Percentiles rank a stretch among this genome's conserved stretches.
Evolutionary conservation across 1,140 invertebrate genomes (phyloP).

Genomic region (Calephelis nemesis): DNA sequence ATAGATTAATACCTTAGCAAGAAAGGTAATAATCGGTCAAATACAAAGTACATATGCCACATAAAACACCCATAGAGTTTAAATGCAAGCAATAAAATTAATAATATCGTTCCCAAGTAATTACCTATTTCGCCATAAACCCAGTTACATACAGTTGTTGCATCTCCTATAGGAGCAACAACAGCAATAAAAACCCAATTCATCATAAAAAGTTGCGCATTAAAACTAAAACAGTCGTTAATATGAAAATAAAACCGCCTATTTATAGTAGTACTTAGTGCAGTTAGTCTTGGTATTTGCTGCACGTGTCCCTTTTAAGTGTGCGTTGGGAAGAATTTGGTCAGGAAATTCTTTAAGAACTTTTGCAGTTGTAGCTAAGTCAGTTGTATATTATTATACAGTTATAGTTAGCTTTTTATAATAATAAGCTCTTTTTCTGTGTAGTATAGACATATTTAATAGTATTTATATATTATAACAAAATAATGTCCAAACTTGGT

Average conservation of each 20-base stretch:
- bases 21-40: neutral
- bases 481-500: too few relatives aligned
- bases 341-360: neutral
- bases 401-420: too few relatives aligned
- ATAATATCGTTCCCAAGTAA: constrained; percentile 32
- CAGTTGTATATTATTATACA: too few relatives aligned
- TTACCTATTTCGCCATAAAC: constrained; percentile 43
- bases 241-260: constrained; percentile 66
- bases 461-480: too few relatives aligned
- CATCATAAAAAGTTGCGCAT: constrained; percentile 73
- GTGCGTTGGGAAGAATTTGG: neutral
- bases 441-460: too few relatives aligned
- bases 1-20: too few relatives aligned
- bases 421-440: too few relatives aligned
- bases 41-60: constrained; percentile 4
- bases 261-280: constrained; percentile 56
- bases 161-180: constrained; percentile 42
- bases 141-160: constrained; percentile 37
- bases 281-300: constrained; percentile 42
- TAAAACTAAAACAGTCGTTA: constrained; percentile 63
- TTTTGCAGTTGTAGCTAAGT: too few relatives aligned
- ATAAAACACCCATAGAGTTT: constrained; percentile 17
- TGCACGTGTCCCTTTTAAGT: neutral
- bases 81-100: constrained; percentile 26
- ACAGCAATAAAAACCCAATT: constrained; percentile 58